These are phyloP conservation scores for Akabosia matsudoensis DNA, from an alignment of 1,140 invertebrate species.

Conservation along the genomic window DNA sequence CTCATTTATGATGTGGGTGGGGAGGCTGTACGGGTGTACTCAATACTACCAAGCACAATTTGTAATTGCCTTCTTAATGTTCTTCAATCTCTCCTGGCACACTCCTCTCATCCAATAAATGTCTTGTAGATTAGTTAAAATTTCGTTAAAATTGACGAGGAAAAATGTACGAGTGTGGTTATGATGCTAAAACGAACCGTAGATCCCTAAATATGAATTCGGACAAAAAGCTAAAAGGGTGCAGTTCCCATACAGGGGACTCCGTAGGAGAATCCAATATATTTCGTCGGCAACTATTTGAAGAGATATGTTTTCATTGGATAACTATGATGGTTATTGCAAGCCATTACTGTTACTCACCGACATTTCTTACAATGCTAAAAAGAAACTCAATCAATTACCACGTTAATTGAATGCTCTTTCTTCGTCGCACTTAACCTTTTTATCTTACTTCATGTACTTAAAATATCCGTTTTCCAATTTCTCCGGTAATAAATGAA, in stretches of 20 bases:
- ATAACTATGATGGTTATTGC: constrained; percentile 3
- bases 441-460: neutral
- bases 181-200: neutral
- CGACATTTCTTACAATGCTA: neutral
- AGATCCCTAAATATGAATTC: neutral
- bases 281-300: neutral
- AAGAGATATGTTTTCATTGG: too few relatives aligned
- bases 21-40: neutral
- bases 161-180: too few relatives aligned
- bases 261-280: neutral
- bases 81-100: neutral
- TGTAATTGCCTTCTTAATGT: constrained; percentile 7
- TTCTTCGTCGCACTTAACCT: neutral
- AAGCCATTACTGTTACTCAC: neutral
- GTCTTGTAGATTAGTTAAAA: constrained; percentile 10
- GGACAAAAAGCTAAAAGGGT: constrained; percentile 6
- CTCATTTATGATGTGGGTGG: too few relatives aligned
- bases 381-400: constrained; percentile 10
- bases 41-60: neutral
- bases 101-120: constrained; percentile 19
- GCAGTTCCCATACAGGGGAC: neutral
- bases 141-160: neutral
- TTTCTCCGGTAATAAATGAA: constrained; percentile 12
- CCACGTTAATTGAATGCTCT: constrained; percentile 21
- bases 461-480: constrained; percentile 6